phyloP scores from a whole-genome alignment of 2,888 invertebrate species.

The Hirtodrosophila alboralis region DNA sequence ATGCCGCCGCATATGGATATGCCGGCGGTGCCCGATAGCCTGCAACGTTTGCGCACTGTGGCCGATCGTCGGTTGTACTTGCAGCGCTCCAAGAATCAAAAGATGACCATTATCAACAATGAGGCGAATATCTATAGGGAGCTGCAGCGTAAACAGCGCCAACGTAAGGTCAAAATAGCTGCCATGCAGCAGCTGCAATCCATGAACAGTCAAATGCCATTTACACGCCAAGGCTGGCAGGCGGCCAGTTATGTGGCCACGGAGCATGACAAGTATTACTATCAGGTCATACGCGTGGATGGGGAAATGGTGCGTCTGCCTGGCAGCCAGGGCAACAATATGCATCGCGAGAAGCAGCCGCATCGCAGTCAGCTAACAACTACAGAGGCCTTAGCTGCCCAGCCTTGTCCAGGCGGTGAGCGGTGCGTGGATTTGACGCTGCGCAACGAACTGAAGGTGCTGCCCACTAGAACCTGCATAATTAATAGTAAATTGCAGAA shows the following conservation, averaged over 20 bases:
- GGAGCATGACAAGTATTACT: constrained; percentile 81
- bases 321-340: constrained; percentile 81
- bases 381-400: constrained; percentile 1
- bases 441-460: constrained; percentile 63
- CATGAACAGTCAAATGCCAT: constrained; percentile 73
- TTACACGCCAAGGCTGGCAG: constrained; percentile 83
- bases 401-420: constrained; percentile 33
- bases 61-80: constrained; percentile 85
- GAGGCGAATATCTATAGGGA: constrained; percentile 82
- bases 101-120: constrained; percentile 83
- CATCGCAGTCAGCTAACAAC: constrained; percentile 58
- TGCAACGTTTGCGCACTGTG: constrained; percentile 85
- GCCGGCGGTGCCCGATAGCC: constrained; percentile 81
- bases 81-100: constrained; percentile 81
- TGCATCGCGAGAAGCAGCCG: constrained; percentile 65
- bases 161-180: constrained; percentile 74
- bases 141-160: constrained; percentile 79
- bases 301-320: constrained; percentile 71
- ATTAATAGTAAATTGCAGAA: constrained; percentile 44
- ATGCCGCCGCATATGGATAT: constrained; percentile 81
- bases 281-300: constrained; percentile 80
- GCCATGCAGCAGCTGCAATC: constrained; percentile 77
- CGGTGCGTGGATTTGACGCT: constrained; percentile 67
- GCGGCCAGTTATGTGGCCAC: constrained; percentile 82
- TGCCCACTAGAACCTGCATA: constrained; percentile 45